These are phyloP conservation scores for Sarcophaga subvicina DNA, from an alignment of 2,888 invertebrate species.

Conservation along the genomic window DNA sequence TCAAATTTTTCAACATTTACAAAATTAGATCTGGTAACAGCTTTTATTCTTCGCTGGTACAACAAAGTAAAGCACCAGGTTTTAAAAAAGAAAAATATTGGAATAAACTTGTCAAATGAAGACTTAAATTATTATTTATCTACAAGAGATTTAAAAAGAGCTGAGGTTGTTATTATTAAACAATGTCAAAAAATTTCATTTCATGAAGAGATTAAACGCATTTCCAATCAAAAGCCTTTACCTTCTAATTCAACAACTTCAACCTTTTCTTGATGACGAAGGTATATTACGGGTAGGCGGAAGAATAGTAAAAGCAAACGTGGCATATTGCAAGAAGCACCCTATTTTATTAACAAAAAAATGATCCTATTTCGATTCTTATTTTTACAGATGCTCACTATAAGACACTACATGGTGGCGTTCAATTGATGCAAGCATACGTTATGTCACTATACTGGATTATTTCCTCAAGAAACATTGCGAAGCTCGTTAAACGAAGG, in stretches of 20 bases:
- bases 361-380: neutral
- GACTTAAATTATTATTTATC: neutral
- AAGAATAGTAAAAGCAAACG: constrained; percentile 48
- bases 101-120: too few species aligned
- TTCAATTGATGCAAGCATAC: constrained; percentile 26
- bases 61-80: neutral
- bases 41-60: constrained; percentile 6
- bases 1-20: constrained; percentile 1
- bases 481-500: constrained; percentile 18
- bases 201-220: constrained; percentile 14
- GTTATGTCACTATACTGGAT: constrained; percentile 45
- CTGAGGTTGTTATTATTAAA: neutral
- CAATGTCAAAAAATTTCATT: constrained; percentile 30
- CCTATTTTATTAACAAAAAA: neutral
- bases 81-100: neutral
- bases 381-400: constrained; percentile 1
- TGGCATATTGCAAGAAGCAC: neutral
- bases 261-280: constrained; percentile 54
- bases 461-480: constrained; percentile 38
- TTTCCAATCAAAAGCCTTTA: neutral
- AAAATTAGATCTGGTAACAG: neutral
- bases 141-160: constrained; percentile 10
- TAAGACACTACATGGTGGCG: constrained; percentile 39
- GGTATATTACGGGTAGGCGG: constrained; percentile 43
- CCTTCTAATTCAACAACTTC: constrained; percentile 14